phyloP scores from a whole-genome alignment of 2,888 invertebrate genomes.

The Sussaba pulchella region DNA sequence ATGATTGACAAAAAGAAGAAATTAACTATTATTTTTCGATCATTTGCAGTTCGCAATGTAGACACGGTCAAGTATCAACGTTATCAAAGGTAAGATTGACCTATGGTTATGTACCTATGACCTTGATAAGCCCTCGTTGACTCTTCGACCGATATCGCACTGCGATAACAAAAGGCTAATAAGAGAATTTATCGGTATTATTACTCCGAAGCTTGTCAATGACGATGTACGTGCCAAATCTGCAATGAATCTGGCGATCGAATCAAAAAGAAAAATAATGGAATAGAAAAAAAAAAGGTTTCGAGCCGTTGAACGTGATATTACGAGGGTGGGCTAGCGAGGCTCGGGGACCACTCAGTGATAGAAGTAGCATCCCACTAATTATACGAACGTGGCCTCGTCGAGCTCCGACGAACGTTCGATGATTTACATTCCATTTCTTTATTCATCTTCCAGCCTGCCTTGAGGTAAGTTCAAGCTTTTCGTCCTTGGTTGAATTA shows the following conservation, averaged over 20 bases:
- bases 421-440: constrained; percentile 32
- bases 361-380: constrained; percentile 25
- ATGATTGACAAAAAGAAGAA: no score
- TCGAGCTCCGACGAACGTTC: constrained; percentile 22
- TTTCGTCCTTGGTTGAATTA: constrained; percentile 41
- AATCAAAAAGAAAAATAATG: constrained; percentile 15
- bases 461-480: constrained; percentile 30
- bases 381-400: constrained; percentile 49
- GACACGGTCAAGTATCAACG: no score
- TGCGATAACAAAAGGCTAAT: background rate
- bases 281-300: constrained; percentile 19
- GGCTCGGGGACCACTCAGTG: background rate
- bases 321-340: background rate
- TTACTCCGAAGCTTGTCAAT: no score
- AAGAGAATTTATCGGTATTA: background rate
- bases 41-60: no score
- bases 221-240: constrained; percentile 10
- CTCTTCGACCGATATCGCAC: no score
- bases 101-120: no score
- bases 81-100: no score
- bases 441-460: constrained; percentile 51
- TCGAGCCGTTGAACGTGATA: constrained; percentile 48
- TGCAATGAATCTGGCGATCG: constrained; percentile 5
- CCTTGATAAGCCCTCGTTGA: background rate
- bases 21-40: no score